phyloP scores from a whole-genome alignment of 1,140 invertebrate species.

The Trachymyrmex cornetzi region DNA sequence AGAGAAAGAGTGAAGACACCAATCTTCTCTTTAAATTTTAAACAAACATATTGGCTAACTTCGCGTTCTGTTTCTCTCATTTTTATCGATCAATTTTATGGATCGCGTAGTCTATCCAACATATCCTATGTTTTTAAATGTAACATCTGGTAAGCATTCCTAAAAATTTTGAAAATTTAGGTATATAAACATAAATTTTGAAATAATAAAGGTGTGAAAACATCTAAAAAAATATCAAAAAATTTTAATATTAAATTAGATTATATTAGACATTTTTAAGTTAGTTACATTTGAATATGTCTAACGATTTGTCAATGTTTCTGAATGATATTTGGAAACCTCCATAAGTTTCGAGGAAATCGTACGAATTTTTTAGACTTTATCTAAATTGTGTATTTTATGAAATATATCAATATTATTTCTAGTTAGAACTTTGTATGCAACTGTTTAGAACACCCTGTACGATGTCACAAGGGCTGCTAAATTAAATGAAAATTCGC shows the following conservation, averaged over 20 bases:
- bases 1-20: no score
- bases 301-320: neutral
- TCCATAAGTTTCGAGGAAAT: neutral
- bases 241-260: no score
- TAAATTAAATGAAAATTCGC: constrained; percentile 17
- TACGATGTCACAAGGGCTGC: neutral
- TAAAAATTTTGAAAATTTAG: neutral
- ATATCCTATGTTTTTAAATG: no score
- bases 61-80: no score
- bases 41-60: no score
- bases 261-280: neutral
- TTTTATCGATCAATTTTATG: no score
- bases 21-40: no score
- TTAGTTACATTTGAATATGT: neutral
- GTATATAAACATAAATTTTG: neutral
- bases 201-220: neutral
- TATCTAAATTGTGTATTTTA: neutral
- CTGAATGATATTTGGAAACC: neutral
- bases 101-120: no score
- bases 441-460: constrained; percentile 34
- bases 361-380: neutral
- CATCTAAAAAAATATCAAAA: neutral
- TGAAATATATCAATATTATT: neutral
- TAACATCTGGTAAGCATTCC: neutral
- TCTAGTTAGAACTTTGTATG: neutral